A percentile compares a stretch with the other conserved stretches of the same genome.
Evolutionary conservation across 2,113 vertebrate species (phyloP).

Genomic region (Perca schrenkii): DNA sequence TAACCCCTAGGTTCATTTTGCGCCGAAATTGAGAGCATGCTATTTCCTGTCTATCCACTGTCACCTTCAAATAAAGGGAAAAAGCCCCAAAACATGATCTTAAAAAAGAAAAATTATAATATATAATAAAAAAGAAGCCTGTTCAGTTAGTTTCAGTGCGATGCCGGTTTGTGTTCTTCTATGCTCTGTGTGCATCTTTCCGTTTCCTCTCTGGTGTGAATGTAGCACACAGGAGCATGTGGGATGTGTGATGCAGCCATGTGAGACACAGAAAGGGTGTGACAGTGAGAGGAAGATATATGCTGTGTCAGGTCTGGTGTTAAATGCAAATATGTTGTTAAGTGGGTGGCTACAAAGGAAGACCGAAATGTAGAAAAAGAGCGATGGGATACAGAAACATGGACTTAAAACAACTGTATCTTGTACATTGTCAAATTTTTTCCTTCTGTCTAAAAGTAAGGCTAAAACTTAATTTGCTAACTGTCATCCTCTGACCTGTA

Average conservation of each 20-base stretch:
- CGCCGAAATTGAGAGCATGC: too few species aligned
- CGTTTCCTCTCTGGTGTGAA: background rate
- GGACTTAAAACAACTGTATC: background rate
- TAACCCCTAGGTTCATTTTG: too few species aligned
- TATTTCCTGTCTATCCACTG: too few species aligned
- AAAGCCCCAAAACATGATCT: too few species aligned
- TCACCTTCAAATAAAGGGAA: too few species aligned
- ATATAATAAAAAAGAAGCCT: too few species aligned
- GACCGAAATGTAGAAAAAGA: background rate
- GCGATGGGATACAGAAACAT: background rate
- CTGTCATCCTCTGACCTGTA: background rate
- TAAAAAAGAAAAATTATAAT: too few species aligned
- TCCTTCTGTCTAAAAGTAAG: background rate
- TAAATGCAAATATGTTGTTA: conserved; percentile 19
- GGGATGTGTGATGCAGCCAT: conserved; percentile 56
- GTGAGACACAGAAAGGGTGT: conserved; percentile 48
- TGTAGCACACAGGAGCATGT: conserved; percentile 36
- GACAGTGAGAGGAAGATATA: conserved; percentile 45
- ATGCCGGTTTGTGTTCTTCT: background rate
- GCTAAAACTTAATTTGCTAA: background rate
- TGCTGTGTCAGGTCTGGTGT: conserved; percentile 42
- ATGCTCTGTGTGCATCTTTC: background rate
- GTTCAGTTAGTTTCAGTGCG: conserved; percentile 4
- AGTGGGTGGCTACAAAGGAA: background rate
- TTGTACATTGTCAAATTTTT: background rate